Conservation (phyloP, 1,140 invertebrate genomes). For the Pogonomyrmex barbatus region DNA sequence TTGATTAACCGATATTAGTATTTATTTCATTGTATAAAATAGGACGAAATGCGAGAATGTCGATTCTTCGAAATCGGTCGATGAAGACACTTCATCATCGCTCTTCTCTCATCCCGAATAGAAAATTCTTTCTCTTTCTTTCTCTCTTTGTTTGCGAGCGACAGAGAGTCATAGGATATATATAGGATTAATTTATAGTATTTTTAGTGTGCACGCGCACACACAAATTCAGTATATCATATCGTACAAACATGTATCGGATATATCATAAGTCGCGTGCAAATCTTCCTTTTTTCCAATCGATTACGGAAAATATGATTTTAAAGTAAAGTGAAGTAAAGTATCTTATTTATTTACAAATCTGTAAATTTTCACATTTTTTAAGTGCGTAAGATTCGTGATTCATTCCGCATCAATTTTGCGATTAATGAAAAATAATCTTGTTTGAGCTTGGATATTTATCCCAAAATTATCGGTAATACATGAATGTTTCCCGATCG, state of each 20-base stretch:
- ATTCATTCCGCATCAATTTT: neutral
- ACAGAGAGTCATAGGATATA: constrained; percentile 16
- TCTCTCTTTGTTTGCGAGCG: constrained; percentile 21
- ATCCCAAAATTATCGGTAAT: neutral
- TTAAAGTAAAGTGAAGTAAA: neutral
- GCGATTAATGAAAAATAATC: neutral
- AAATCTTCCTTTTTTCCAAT: neutral
- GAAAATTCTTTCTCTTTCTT: constrained; percentile 25
- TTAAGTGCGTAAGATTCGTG: neutral
- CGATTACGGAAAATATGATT: neutral
- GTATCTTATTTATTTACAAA: constrained; percentile 30
- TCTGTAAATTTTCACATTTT: neutral
- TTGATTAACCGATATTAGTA: constrained; percentile 51
- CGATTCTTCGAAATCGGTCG: neutral
- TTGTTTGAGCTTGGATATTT: neutral
- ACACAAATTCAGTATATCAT: neutral
- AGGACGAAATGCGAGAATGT: constrained; percentile 27
- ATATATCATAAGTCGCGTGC: constrained; percentile 13
- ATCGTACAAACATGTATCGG: neutral
- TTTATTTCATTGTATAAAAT: constrained; percentile 64
- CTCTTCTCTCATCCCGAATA: constrained; percentile 2
- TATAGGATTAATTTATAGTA: constrained; percentile 69
- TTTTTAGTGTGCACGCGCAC: constrained; percentile 38
- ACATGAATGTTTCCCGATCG: neutral
- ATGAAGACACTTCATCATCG: constrained; percentile 1